Percentiles rank a stretch among this genome's conserved stretches.
Evolutionary conservation across 2,888 invertebrate species (phyloP).

Genomic region (Cerastis rubricosa): DNA sequence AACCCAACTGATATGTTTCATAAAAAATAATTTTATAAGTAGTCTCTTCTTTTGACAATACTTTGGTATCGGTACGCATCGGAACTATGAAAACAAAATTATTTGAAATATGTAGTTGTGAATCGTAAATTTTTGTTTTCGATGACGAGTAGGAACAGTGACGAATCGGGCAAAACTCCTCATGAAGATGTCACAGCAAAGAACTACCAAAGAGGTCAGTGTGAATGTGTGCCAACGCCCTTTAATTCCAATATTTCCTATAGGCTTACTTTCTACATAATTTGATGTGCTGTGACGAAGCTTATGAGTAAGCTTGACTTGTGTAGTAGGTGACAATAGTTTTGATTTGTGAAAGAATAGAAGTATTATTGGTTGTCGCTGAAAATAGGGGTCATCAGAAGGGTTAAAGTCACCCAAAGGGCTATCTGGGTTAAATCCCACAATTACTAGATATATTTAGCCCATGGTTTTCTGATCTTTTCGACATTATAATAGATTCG

Average conservation of each 20-base stretch:
- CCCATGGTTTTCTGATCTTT: neutral
- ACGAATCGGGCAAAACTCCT: no score
- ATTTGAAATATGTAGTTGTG: no score
- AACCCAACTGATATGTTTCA: no score
- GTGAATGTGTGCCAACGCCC: slow-evolving; percentile 57
- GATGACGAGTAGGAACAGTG: no score
- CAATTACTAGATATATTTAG: neutral
- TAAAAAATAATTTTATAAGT: no score
- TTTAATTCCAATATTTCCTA: slow-evolving; percentile 41
- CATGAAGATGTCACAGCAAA: slow-evolving; percentile 31
- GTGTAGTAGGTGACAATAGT: slow-evolving; percentile 13
- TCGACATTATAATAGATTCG: neutral
- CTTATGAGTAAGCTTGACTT: slow-evolving; percentile 32
- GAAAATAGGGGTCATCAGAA: no score
- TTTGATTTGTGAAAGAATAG: neutral
- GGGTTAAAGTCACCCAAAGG: no score
- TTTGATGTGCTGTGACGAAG: slow-evolving; percentile 32
- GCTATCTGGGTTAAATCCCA: neutral
- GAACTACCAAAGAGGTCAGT: slow-evolving; percentile 37
- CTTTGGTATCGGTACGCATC: no score
- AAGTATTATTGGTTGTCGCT: no score
- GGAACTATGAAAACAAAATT: no score
- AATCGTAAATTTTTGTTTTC: no score
- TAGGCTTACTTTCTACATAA: slow-evolving; percentile 56
- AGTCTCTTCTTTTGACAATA: no score